Base-by-base conservation (phyloP, 2,888 invertebrate genomes). In the Arrhopalites spinosus region DNA sequence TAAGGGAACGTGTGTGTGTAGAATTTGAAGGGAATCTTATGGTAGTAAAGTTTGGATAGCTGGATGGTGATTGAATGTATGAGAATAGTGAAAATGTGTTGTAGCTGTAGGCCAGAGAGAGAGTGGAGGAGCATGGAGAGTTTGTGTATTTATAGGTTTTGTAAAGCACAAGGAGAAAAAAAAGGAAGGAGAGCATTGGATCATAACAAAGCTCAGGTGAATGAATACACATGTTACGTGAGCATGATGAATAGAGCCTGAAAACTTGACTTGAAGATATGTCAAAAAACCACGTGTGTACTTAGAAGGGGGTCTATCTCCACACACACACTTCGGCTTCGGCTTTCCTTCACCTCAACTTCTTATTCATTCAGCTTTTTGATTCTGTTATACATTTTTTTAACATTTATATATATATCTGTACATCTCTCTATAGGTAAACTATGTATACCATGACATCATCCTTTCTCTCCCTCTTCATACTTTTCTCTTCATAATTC, bases 261-360 rank as follows among this genome's bases (percentile, higher is more conserved):
- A 36, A 36, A 36, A 36, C 36, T 68, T 81, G 80, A 78, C 77
- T 78, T 77, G 80, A 79, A 77, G 78, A 80, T 78, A 80, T 81
- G 82, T 82, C 81, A 82, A 81, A 82, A 82, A n/a, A 79, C 78
- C 80, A 82, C 82, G 81, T 79, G 82, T 81, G 80, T 78, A 79
- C 78, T 77, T 78, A 72, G 78, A 81, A 80, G 64, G 30, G 82
- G 82, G 81, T 81, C 77, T n/a, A n/a, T n/a, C n/a, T n/a, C 79
- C 61, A 64, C 43, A 43, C 29, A 29, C 47, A 15, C 47, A 43
- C 17, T 72, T 63, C 59, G 36, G 30, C 59, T 36, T 36, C 36
- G 36, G 30, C 59, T 36, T 36, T 11, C 3, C 53, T 64, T 30
- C 66, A 66, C 66, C 66, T 66, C 66, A 43, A 66, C 64, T 36